Evolutionary conservation across 2,888 invertebrate species (phyloP), one percentile per base, ranked within the genome.

Genomic region (Loripinus fragilis): DNA sequence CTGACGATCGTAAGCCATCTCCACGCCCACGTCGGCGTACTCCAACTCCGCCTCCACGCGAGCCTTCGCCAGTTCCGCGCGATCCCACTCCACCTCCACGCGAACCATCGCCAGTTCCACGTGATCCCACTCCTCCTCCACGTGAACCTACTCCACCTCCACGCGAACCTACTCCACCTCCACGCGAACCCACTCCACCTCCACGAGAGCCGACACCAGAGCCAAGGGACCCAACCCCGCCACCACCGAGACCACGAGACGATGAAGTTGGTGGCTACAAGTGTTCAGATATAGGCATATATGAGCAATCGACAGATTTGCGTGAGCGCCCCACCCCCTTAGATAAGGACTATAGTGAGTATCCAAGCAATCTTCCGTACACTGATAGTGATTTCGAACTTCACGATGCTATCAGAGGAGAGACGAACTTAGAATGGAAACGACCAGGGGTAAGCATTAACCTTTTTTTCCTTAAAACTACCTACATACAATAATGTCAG

Each of bases 401-500:
- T 8, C 67, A 85, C 8, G 78, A 73, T 30, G 91, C 91, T 8
- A 85, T 90, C 45, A 5, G 12, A 38, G 71, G 82, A 38, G 83
- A 79, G 1, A 64, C 38, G 12, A 38, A 72, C 25, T 64, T 91
- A 10, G 86, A 86, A 60, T 91, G 90, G 90, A 90, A 90, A 76
- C 70, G 91, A 64, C 90, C 91, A 25, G 52, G 55, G 55, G 91
- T 91, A 82, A 78, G 86, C 79, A 35, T 12, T 38, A 8, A 8
- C 12, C 38, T 8, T 38, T 38, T 38, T 38, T 12, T 38, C 38
- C n/a, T n/a, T n/a, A n/a, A n/a, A n/a, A n/a, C n/a, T n/a, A n/a
- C n/a, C n/a, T n/a, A n/a, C n/a, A n/a, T n/a, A n/a, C n/a, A n/a
- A n/a, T n/a, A n/a, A n/a, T n/a, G n/a, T n/a, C n/a, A n/a, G n/a